Evolutionary conservation across 2,113 vertebrate genomes (phyloP).

Genomic region (Furnarius figulus): DNA sequence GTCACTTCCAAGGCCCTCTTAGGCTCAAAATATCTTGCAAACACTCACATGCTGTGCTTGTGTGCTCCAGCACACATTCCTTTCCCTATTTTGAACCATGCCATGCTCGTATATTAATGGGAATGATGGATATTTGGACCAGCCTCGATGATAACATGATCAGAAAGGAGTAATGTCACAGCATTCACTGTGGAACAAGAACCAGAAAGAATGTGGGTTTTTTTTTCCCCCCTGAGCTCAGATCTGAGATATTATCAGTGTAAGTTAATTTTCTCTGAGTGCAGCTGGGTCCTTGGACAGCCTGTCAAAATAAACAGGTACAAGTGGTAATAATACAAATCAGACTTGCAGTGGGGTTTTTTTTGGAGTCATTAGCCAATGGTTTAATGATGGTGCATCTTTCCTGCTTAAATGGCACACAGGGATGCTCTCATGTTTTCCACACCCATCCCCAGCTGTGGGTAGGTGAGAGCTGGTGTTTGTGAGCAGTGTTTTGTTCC

Average conservation of each 20-base stretch:
- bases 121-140: neutral
- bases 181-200: neutral
- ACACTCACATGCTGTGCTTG: rapidly evolving
- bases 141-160: neutral
- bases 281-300: neutral
- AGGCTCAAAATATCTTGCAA: neutral
- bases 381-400: neutral
- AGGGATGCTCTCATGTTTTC: neutral
- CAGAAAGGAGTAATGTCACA: too few species aligned
- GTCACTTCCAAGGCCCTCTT: neutral
- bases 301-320: neutral
- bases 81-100: neutral
- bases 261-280: neutral
- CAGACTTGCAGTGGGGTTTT: neutral
- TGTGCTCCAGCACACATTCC: neutral
- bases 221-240: neutral
- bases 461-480: neutral
- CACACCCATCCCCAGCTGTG: neutral
- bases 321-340: neutral
- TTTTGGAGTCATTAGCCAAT: rapidly evolving
- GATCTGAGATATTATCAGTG: neutral
- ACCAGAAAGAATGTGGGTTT: rapidly evolving
- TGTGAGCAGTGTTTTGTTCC: neutral
- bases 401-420: neutral
- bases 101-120: rapidly evolving